Base-by-base conservation (phyloP, 2,797 vertebrate species). In the Typhlichthys subterraneus region DNA sequence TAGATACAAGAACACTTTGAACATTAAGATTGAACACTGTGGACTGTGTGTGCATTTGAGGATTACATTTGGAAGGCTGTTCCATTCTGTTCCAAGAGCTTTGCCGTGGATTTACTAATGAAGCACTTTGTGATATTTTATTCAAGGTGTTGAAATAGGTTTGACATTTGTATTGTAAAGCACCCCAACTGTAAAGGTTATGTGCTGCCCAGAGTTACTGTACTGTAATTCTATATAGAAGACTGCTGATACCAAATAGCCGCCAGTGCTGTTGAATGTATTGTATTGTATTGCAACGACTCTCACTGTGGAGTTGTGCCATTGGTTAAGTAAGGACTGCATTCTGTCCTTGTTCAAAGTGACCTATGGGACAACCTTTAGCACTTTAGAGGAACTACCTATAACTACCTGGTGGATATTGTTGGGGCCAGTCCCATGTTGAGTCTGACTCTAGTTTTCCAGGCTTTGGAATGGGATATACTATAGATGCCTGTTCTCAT, bases 381-480 rank as follows among this genome's bases (percentile, higher is more conserved):
- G 91, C 91, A 93, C 92, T 93, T 94, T 93, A 93, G 56, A 61
- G 72, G 74, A 84, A 65, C 74, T 81, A 76, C 69, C 77, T 60
- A 23, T 23, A 49, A 55, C 45, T 45, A 50, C 54, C 47, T 57
- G 47, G 52, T 73, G 15, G 29, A 52, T 2, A 19, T 60, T 31
- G 42, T 59, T 67, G 53, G 50, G 47, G 56, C 57, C n/a, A 38
- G 10, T 65, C 7, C 65, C 38, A 23, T 33, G 47, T 69, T 63
- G 31, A 33, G 58, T 3, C 14, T 12, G 47, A 50, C 9, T 62
- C 17, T 53, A 56, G 23, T 14, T 38, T 42, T 3, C 60, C 65
- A 52, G 59, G 42, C 60, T 38, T 48, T 14, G 58, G 74, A 23
- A 47, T 70, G 49, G 68, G 55, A 38, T 38, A 38, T 6, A 38